Base-by-base conservation (phyloP, 2,888 invertebrate species). In the Synergus itoensis region DNA sequence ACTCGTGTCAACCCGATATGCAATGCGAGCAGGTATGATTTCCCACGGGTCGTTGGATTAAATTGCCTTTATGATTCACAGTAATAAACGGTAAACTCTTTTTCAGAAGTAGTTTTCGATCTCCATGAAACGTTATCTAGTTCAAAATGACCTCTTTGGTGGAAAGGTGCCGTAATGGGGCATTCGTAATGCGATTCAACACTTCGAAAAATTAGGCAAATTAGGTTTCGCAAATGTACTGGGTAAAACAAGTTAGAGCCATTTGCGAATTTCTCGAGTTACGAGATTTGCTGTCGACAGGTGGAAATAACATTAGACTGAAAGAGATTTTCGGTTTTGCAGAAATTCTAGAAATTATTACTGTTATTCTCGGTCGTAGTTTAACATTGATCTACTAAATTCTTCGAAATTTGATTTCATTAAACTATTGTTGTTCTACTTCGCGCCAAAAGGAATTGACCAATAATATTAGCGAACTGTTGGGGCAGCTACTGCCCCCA, bases 201-300 rank as follows among this genome's bases (percentile, higher is more conserved):
- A 77, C 67, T 77, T 77, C 41, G 63, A 69, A 60, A 83, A 87
- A 87, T 89, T 87, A 86, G 83, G 80, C 78, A 86, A 88, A 88
- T 86, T 84, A 85, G 85, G 83, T 84, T 83, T 79, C 63, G 75
- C 65, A 77, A 78, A 81, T 88, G 80, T 81, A 82, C 84, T 60
- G 77, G 65, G 84, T 81, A 86, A 86, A 86, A 84, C 79, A 84
- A 87, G 85, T 88, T 88, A 87, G 83, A 84, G 79, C 80, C 82
- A 86, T 88, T 88, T 85, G 85, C 84, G 84, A 86, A 87, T 87
- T 88, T 85, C 86, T 85, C 82, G 84, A 84, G 86, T 86, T 86
- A 77, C 86, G 85, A 84, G 86, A 87, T 86, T 84, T 79, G 78
- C 84, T 83, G 78, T 83, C 81, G 76, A 76, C 82, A 81, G 82